Evolutionary conservation across 2,113 vertebrate species (phyloP).

Genomic region (Daphoenositta chrysoptera): DNA sequence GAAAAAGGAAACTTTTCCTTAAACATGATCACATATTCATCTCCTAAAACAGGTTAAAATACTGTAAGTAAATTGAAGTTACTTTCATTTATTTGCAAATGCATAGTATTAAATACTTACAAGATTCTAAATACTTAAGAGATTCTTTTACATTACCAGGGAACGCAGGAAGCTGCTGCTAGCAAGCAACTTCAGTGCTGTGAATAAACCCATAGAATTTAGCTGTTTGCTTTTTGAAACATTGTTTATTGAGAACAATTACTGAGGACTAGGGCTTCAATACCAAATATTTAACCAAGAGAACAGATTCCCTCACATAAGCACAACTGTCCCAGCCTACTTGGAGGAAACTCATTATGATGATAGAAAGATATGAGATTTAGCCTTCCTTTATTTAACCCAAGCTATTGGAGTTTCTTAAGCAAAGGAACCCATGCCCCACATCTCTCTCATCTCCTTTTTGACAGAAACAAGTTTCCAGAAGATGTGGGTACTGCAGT

Average conservation of each 20-base stretch:
- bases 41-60: neutral
- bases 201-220: conserved; percentile 47
- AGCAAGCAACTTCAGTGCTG: neutral
- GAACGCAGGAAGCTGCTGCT: conserved; percentile 28
- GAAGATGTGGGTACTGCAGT: neutral
- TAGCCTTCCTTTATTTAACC: neutral
- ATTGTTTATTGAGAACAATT: conserved; percentile 47
- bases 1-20: conserved; percentile 15
- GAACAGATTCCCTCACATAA: neutral
- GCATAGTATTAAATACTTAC: neutral
- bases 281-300: conserved; percentile 54
- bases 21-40: neutral
- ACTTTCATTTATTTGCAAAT: conserved; percentile 19
- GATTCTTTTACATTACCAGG: conserved; percentile 35
- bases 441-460: neutral
- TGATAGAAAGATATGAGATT: neutral
- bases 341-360: neutral
- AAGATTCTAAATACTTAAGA: neutral
- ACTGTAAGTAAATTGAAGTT: neutral
- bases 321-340: neutral
- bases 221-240: conserved; percentile 46
- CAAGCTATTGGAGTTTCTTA: neutral
- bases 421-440: neutral
- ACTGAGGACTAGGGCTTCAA: conserved; percentile 31
- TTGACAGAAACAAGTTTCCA: neutral